Evolutionary conservation across 2,797 vertebrate genomes (phyloP).

Genomic region (Urophycis tenuis): DNA sequence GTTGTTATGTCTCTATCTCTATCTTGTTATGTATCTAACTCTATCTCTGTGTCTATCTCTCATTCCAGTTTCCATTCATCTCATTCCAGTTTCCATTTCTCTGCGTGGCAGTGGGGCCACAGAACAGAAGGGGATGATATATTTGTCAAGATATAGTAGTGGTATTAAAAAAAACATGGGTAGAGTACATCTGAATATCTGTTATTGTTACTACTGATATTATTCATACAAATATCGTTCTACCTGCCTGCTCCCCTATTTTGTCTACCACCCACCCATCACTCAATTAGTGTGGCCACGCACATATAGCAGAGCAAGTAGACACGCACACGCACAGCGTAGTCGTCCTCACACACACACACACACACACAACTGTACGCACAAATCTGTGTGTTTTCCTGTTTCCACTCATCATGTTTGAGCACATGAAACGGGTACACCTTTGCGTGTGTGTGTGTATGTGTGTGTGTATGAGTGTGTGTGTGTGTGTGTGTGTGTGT

Average conservation of each 20-base stretch:
- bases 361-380: neutral
- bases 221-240: neutral
- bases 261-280: neutral
- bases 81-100: neutral
- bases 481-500: neutral
- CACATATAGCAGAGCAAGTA: neutral
- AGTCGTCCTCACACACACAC: neutral
- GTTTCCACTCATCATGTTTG: too few relatives aligned
- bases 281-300: neutral
- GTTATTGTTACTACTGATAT: neutral
- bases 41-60: neutral
- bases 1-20: neutral
- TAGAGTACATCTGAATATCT: neutral
- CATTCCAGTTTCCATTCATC: neutral
- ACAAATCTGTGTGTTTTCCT: neutral
- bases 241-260: neutral
- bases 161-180: neutral
- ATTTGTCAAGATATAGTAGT: neutral
- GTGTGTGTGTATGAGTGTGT: neutral
- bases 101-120: neutral
- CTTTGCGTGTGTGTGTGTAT: neutral
- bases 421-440: too few relatives aligned
- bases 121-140: neutral
- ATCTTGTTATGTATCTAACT: neutral
- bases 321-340: too few relatives aligned